Base-by-base conservation (phyloP, 2,113 vertebrate genomes). In the Prionailurus viverrinus region DNA sequence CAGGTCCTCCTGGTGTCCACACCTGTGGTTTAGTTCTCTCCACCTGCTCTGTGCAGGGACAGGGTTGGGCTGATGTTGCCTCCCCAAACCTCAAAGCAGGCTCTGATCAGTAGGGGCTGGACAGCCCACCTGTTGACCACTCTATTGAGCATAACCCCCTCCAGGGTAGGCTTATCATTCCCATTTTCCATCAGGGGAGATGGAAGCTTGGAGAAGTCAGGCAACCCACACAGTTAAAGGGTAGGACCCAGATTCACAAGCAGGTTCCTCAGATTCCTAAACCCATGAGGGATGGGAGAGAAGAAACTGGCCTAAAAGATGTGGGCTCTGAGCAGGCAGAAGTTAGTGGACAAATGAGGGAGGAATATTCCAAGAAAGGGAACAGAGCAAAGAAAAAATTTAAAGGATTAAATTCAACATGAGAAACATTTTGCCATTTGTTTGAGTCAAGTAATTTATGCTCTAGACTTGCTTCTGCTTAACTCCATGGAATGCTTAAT, bases 81-180 rank as follows among this genome's bases (percentile, higher is more conserved):
- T 58, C 27, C 4, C 5, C 16, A 33, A 4, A 13, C 27, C 13
- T 41, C 31, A 21, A 80, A 29, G 16, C 15, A 16, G 36, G 7
- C 23, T 31, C 45, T 65, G 39, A n/a, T n/a, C 12, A 33, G 11
- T 31, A 31, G 41, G 33, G 29, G 8, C 19, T 14, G 33, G 51
- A 45, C 3, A 29, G 36, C 2, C 4, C 4, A 2, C 7, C 25
- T 11, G 66, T 55, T 66, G 45, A 3, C 21, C 12, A 39, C 9
- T 11, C 0, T 48, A 6, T 25, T 0, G 7, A 31, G 5, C 39
- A 39, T 11, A 79, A 78, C 0, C 10, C 2, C 7, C 1, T 9
- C 31, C 51, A 36, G 18, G 55, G 7, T 33, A 36, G 55, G 11
- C 27, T 19, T 1, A 6, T 3, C 5, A 13, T 48, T 27, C 36